Evolutionary conservation across 1,140 invertebrate genomes (phyloP), one percentile per base, ranked within the genome.

Genomic region (Heliothis subflexa): DNA sequence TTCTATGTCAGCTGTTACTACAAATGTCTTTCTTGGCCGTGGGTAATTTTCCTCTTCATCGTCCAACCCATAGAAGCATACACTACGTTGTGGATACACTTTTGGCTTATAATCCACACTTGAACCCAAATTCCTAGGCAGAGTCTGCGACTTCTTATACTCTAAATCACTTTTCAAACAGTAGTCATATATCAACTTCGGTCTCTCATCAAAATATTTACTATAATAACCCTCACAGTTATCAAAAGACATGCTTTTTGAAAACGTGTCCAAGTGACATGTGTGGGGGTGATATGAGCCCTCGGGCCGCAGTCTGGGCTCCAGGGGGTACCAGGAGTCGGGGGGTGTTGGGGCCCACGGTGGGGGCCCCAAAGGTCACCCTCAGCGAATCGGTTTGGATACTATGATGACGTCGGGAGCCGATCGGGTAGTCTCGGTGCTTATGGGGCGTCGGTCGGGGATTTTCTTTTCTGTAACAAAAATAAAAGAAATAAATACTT

Each of bases 331-430:
- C 85, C 88, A 91, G 57, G 68, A 81, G 57, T 77, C 82, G 0
- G 91, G 89, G 50, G 91, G 90, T 13, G 70, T 91, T 83, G 91
- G 91, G 87, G 92, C 92, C 91, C 91, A 92, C 68, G 91, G 89
- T 21, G 87, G 82, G 87, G 90, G 91, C 91, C 93, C 91, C 93
- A 87, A 85, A 72, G 89, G 93, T 93, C 91, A 89, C 75, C 86
- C 90, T 94, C 93, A 94, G 93, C 93, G 91, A 94, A 94, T 88
- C 89, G 93, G 93, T 73, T 93, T 93, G 72, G 93, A 93, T 25
- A 94, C 92, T 49, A 94, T 94, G 84, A 98, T 98, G 71, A 98
- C 97, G 89, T 98, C 98, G 18, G 97, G 97, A 1, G 97, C 97
- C 59, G 97, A 98, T 88, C 98, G 97, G 11, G 97, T 97, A 13